Evolutionary conservation across 2,113 vertebrate genomes (phyloP).

Genomic region (Oplegnathus fasciatus): DNA sequence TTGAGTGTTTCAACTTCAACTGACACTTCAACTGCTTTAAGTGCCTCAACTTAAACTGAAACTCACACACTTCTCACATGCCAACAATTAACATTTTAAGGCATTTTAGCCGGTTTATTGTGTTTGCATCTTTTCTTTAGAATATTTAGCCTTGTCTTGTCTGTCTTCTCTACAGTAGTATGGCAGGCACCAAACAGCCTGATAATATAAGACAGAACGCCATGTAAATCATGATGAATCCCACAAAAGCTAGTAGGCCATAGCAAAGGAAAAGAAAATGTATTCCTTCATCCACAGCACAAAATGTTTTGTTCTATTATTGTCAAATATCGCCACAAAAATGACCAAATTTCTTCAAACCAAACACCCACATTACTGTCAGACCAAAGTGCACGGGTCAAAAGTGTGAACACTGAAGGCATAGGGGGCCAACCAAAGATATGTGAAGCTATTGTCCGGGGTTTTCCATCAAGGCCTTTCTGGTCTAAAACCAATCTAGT

Average conservation of each 20-base stretch:
- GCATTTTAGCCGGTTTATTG: not conserved
- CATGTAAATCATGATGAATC: not conserved
- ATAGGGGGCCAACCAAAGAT: not conserved
- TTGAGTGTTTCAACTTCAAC: constrained; percentile 20
- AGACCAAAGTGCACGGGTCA: not conserved
- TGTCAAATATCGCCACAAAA: not conserved
- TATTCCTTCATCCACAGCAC: not conserved
- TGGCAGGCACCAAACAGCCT: not conserved
- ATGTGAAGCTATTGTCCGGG: not conserved
- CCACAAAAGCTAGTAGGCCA: not conserved
- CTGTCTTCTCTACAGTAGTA: not conserved
- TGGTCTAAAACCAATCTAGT: constrained; percentile 39
- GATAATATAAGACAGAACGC: not conserved
- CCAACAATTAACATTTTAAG: not conserved
- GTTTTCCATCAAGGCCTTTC: constrained; percentile 10
- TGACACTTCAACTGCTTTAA: not conserved
- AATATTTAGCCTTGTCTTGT: too few species aligned
- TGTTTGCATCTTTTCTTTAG: not conserved
- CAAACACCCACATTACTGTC: not conserved
- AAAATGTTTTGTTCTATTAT: not conserved
- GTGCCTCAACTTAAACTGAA: not conserved
- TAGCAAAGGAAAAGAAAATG: not conserved
- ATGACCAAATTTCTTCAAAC: not conserved
- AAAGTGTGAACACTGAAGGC: not conserved
- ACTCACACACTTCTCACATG: not conserved